These are phyloP conservation scores for Pampus argenteus DNA, from an alignment of 2,797 vertebrate species.

Conservation along the genomic window DNA sequence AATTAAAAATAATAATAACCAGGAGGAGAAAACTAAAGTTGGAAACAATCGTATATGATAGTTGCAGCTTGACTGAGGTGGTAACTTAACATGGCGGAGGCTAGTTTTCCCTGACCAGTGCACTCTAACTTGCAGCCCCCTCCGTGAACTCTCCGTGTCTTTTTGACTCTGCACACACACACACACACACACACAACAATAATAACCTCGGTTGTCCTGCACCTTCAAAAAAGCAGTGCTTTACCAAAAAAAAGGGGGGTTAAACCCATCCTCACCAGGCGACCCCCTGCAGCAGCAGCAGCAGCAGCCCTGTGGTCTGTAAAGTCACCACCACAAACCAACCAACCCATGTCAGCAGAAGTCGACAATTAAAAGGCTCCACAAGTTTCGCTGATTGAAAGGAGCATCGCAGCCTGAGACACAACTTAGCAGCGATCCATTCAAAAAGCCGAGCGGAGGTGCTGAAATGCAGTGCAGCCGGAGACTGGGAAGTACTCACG, in stretches of 20 bases:
- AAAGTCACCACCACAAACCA: slow-evolving; percentile 28
- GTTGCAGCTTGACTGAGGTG: slow-evolving; percentile 45
- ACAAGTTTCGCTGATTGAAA: slow-evolving; percentile 59
- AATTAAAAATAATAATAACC: too few species aligned
- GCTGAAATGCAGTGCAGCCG: slow-evolving; percentile 12
- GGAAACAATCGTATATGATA: slow-evolving; percentile 29
- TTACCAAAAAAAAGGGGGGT: not conserved
- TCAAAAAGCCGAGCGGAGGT: not conserved
- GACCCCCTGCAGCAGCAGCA: slow-evolving; percentile 20
- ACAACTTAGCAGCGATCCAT: slow-evolving; percentile 40
- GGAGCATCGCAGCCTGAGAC: slow-evolving; percentile 31
- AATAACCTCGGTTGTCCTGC: not conserved
- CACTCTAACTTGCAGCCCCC: slow-evolving; percentile 35
- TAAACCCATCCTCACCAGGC: slow-evolving; percentile 11
- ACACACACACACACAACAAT: not conserved
- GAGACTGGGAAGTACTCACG: too few species aligned
- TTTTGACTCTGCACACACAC: slow-evolving; percentile 39
- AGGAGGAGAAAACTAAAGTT: slow-evolving; percentile 59
- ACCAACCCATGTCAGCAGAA: slow-evolving; percentile 9
- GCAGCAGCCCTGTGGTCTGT: slow-evolving; percentile 18
- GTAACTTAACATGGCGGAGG: slow-evolving; percentile 77
- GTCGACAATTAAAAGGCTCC: slow-evolving; percentile 30
- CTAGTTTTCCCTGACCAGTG: slow-evolving; percentile 31
- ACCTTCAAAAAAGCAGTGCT: slow-evolving; percentile 8
- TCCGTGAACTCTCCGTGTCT: slow-evolving; percentile 62